phyloP scores from a whole-genome alignment of 2,888 invertebrate genomes.

The Hydropsyche betteni region DNA sequence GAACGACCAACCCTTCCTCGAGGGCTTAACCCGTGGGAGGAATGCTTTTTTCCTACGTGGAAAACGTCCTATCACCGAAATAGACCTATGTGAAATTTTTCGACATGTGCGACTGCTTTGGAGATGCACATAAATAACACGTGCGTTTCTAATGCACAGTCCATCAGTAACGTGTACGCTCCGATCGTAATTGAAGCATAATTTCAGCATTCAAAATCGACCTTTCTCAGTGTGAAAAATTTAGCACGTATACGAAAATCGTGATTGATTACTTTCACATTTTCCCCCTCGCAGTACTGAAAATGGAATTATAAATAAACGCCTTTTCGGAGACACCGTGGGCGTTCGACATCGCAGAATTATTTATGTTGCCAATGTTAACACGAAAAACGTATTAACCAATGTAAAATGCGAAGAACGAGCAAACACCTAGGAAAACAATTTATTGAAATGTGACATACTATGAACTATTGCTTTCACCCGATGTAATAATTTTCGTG shows the following conservation, averaged over 20 bases:
- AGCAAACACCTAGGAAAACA: too few species aligned
- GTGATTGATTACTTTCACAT: constrained; percentile 24
- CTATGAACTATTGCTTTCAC: too few species aligned
- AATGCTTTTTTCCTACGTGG: constrained; percentile 34
- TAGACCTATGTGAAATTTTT: constrained; percentile 40
- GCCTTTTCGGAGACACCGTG: too few species aligned
- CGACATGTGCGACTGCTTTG: constrained; percentile 33
- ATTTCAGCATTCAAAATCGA: background rate
- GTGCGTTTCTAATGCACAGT: constrained; percentile 7
- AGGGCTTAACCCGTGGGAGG: constrained; percentile 37
- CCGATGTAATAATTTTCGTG: background rate
- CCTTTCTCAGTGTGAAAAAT: constrained; percentile 3
- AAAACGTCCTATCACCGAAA: constrained; percentile 39
- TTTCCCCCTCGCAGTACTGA: background rate
- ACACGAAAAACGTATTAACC: too few species aligned
- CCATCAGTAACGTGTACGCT: background rate
- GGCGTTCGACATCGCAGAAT: too few species aligned
- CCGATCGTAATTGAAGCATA: background rate
- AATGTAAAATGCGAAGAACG: too few species aligned
- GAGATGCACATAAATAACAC: background rate
- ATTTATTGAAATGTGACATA: too few species aligned
- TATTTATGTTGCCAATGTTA: too few species aligned
- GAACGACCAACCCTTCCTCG: constrained; percentile 28
- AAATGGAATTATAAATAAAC: too few species aligned
- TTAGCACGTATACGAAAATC: background rate